Evolutionary conservation across 2,113 vertebrate species (phyloP).

Genomic region (Petrocephalus zakoni): DNA sequence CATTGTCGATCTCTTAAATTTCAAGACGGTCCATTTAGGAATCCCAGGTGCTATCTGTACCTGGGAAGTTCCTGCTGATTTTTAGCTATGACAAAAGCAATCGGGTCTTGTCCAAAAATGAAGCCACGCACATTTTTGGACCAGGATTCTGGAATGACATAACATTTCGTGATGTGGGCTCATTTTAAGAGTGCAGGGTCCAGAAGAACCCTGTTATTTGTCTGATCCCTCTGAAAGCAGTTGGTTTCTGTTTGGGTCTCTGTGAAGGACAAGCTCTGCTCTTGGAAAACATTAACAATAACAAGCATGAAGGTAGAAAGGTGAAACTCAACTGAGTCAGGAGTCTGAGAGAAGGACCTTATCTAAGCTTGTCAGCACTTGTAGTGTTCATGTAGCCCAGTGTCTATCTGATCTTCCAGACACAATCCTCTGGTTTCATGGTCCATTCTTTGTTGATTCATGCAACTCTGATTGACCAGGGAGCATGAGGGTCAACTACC

Average conservation of each 20-base stretch:
- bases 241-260: slow-evolving; percentile 19
- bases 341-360: background rate
- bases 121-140: slow-evolving; percentile 35
- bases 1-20: slow-evolving; percentile 22
- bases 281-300: background rate
- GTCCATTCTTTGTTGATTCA: background rate
- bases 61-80: slow-evolving; percentile 39
- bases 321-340: background rate
- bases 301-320: background rate
- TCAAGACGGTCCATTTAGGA: slow-evolving; percentile 36
- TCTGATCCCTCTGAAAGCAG: background rate
- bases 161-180: slow-evolving; percentile 47
- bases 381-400: background rate
- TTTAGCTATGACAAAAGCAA: slow-evolving; percentile 47
- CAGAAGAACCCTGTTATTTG: background rate
- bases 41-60: slow-evolving; percentile 30
- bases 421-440: background rate
- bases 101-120: slow-evolving; percentile 43
- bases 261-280: background rate
- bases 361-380: background rate
- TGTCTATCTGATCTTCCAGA: background rate
- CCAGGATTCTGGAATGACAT: slow-evolving; percentile 50
- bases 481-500: background rate
- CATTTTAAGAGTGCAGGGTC: slow-evolving; percentile 22
- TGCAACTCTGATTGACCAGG: background rate